Evolutionary conservation across 2,113 vertebrate genomes (phyloP), one percentile per base, ranked within the genome.

Genomic region (Pseudorectes ferrugineus): DNA sequence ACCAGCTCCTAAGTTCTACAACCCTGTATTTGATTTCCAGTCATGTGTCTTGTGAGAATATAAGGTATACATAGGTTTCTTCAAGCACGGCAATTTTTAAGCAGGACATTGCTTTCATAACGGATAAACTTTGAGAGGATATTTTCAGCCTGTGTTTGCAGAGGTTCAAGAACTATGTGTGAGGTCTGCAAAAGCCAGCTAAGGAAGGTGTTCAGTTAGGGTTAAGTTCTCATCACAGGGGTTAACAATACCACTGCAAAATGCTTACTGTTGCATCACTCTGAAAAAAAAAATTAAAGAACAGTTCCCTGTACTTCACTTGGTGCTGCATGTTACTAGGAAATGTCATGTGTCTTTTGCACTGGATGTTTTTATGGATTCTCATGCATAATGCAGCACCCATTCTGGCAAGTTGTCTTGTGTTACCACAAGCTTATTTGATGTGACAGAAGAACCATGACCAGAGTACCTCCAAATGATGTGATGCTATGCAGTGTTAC

Each of bases 401-500:
- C 9, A 3, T 75, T 95, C 48, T 67, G 48, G 31, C 38, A 80
- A 35, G 33, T 31, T 33, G 36, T 45, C 7, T 63, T 76, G 48
- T 59, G 23, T 57, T 72, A 28, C 28, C 0, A 0, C 25, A 38
- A 35, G 5, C 13, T 59, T 63, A 12, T 35, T 46, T 68, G 52
- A 11, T 54, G 43, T 62, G 26, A 25, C 33, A 72, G 26, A 76
- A 58, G 36, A 61, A 10, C 29, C 33, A 25, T 61, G 49, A 35
- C 14, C 15, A 38, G 16, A 38, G 38, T 48, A 5, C 57, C 36
- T 81, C 43, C 21, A 77, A 48, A 40, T 48, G 15, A 24, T 49
- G 35, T 38, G 14, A 14, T 86, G 14, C 51, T 66, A 0, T 52
- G 31, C 29, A 2, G 33, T 85, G 33, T 25, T 55, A 29, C 26